Conservation (phyloP, 2,113 vertebrate species). For the Nothoprocta pentlandii region DNA sequence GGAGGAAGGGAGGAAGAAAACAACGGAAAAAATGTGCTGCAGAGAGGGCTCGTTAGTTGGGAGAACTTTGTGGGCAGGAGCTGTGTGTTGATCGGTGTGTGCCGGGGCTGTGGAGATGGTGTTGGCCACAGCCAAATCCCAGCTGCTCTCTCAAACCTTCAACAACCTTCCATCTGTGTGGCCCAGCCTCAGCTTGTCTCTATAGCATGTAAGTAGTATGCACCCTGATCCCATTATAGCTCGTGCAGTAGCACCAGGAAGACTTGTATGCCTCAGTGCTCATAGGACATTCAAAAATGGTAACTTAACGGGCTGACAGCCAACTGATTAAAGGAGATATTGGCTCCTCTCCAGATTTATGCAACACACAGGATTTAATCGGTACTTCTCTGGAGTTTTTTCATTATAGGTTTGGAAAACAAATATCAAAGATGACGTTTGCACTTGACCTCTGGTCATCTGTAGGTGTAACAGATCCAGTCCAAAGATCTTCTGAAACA, state of each 20-base stretch:
- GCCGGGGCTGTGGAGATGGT: neutral
- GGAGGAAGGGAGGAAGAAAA: too few relatives aligned
- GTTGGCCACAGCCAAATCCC: neutral
- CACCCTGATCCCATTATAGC: neutral
- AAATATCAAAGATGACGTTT: neutral
- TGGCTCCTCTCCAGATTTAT: conserved; percentile 24
- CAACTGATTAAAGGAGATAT: neutral
- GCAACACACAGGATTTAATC: neutral
- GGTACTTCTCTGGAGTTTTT: neutral
- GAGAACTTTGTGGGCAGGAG: neutral
- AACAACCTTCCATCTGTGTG: neutral
- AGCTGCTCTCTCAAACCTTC: neutral
- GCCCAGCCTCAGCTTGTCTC: neutral
- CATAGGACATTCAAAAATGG: conserved; percentile 1
- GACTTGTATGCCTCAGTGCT: conserved; percentile 40
- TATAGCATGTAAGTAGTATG: neutral
- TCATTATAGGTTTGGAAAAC: neutral
- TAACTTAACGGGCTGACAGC: neutral
- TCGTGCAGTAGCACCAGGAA: conserved; percentile 26
- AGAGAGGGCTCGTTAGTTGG: neutral
- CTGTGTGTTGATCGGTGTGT: neutral
- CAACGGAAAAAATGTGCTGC: neutral
- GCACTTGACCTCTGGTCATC: neutral
- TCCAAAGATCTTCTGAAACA: neutral
- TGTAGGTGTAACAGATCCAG: neutral